Conservation (phyloP, 2,888 invertebrate species). For the Caenorhabditis afra region DNA sequence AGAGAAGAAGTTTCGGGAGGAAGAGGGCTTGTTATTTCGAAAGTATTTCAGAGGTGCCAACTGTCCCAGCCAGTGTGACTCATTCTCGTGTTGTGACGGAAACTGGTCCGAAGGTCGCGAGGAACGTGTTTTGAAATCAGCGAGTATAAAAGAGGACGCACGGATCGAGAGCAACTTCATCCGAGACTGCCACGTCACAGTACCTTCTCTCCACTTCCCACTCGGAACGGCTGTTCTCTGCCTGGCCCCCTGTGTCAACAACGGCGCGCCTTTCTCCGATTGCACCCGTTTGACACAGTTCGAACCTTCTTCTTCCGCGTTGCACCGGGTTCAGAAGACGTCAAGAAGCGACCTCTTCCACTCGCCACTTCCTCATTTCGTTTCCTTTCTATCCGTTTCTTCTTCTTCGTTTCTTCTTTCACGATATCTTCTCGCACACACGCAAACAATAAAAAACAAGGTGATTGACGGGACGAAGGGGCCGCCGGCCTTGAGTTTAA, state of each 20-base stretch:
- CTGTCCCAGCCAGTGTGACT: constrained; percentile 1
- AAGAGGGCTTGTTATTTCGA: not conserved
- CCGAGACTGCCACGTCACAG: constrained; percentile 3
- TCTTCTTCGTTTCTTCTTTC: not conserved
- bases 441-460: constrained; percentile 51
- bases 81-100: constrained; percentile 27
- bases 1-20: constrained; percentile 23
- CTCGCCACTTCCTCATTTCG: not conserved
- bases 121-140: not conserved
- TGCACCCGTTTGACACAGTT: too few relatives aligned
- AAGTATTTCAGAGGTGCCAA: not conserved
- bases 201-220: not conserved
- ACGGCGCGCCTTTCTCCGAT: not conserved
- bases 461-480: constrained; percentile 41
- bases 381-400: not conserved
- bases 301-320: constrained; percentile 1
- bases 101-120: constrained; percentile 19
- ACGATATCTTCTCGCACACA: constrained; percentile 17
- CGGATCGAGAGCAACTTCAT: not conserved
- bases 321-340: constrained; percentile 2
- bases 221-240: too few relatives aligned
- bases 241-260: constrained; percentile 6
- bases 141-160: constrained; percentile 4
- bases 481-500: constrained; percentile 25
- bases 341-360: not conserved